phyloP scores from a whole-genome alignment of 92 coral and sea anemone species.

The Paragorgia papillata region DNA sequence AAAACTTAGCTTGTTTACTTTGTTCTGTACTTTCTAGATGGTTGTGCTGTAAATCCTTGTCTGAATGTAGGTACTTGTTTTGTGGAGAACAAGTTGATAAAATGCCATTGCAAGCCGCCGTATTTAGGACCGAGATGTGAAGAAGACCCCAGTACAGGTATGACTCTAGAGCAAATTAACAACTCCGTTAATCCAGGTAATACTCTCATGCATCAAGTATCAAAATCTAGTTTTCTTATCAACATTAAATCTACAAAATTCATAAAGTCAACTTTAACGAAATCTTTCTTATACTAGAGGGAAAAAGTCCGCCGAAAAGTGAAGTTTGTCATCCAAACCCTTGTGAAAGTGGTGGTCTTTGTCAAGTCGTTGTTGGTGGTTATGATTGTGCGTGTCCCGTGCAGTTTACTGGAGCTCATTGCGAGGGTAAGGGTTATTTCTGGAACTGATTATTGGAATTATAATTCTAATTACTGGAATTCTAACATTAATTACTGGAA shows the following conservation, averaged over 20 bases:
- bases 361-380: constrained; percentile 82
- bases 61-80: constrained; percentile 81
- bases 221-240: background rate
- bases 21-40: constrained; percentile 46
- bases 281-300: background rate
- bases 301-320: constrained; percentile 51
- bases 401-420: constrained; percentile 75
- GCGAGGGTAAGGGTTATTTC: constrained; percentile 62
- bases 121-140: constrained; percentile 75
- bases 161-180: background rate
- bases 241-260: too few species aligned
- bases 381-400: constrained; percentile 82
- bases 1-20: too few species aligned
- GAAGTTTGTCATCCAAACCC: constrained; percentile 92
- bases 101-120: constrained; percentile 79
- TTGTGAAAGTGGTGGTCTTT: constrained; percentile 82
- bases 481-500: too few species aligned
- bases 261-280: too few species aligned
- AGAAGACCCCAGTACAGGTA: constrained; percentile 30
- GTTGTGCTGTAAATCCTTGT: constrained; percentile 74
- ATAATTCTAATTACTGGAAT: too few species aligned
- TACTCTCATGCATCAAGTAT: background rate
- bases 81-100: constrained; percentile 56
- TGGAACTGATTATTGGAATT: background rate
- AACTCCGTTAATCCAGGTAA: too few species aligned